These are phyloP conservation scores for Drosophila kepulauana DNA, from an alignment of 1,140 invertebrate species.

Conservation along the genomic window DNA sequence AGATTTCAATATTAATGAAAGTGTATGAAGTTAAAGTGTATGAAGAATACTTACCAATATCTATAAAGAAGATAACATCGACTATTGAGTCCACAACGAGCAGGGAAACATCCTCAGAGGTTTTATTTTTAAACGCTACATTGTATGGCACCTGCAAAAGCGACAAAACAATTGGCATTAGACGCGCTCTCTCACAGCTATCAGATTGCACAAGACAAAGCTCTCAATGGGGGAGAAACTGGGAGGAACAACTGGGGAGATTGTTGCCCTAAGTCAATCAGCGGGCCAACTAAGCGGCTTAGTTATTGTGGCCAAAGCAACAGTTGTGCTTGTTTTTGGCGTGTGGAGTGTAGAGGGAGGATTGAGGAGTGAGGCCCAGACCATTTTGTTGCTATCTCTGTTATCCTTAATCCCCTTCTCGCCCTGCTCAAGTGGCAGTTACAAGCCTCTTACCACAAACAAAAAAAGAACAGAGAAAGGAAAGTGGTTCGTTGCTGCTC, in stretches of 20 bases:
- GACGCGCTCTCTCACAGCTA: conserved; percentile 2
- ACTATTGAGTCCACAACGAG: conserved; percentile 99
- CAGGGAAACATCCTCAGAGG: conserved; percentile 98
- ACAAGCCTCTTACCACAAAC: conserved; percentile 63
- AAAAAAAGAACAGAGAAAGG: too few species aligned
- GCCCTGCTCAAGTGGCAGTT: conserved; percentile 62
- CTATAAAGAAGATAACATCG: conserved; percentile 99
- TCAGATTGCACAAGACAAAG: not conserved
- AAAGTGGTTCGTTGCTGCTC: not conserved
- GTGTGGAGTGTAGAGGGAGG: too few species aligned
- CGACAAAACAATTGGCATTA: conserved; percentile 24
- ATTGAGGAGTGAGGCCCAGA: too few species aligned
- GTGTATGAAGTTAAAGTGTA: not conserved
- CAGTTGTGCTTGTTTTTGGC: conserved; percentile 46
- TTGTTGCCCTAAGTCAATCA: conserved; percentile 29
- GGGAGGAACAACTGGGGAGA: not conserved
- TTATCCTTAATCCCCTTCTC: conserved; percentile 45
- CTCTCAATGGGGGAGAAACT: too few species aligned
- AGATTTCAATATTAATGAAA: too few species aligned
- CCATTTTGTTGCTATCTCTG: conserved; percentile 49
- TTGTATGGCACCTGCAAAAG: conserved; percentile 94
- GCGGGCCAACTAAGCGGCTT: conserved; percentile 42
- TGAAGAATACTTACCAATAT: conserved; percentile 89
- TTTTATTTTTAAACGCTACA: conserved; percentile 99
- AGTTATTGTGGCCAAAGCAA: conserved; percentile 52